Evolutionary conservation across 2,797 vertebrate species (phyloP).

Genomic region (Linurgus olivaceus): DNA sequence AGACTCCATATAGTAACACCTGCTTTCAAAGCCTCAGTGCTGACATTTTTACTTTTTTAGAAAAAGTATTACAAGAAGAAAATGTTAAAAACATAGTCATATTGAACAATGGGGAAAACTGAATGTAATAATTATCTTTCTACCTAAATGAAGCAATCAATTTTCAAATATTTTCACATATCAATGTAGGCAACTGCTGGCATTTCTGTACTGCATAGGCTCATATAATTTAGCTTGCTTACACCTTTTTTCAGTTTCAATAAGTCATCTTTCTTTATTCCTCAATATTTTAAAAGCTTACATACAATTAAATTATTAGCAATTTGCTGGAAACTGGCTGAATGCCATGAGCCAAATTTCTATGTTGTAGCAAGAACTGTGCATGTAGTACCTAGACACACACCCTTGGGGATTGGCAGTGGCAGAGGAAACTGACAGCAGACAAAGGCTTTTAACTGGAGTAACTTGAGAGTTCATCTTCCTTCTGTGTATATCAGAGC

Average conservation of each 20-base stretch:
- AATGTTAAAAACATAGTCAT: background rate
- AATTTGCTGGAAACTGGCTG: background rate
- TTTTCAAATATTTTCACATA: background rate
- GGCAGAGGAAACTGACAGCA: background rate
- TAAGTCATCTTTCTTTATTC: background rate
- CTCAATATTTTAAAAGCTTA: background rate
- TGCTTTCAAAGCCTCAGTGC: slow-evolving; percentile 1
- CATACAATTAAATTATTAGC: background rate
- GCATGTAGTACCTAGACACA: background rate
- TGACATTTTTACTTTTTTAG: background rate
- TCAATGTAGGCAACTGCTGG: background rate
- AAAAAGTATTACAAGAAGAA: background rate
- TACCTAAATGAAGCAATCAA: background rate
- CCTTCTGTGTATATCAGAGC: background rate
- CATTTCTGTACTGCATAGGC: background rate
- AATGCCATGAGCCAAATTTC: background rate
- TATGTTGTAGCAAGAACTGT: background rate
- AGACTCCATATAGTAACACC: background rate
- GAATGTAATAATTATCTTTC: background rate
- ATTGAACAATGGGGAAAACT: background rate
- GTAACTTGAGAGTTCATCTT: background rate
- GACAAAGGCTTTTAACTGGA: background rate
- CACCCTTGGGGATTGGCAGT: background rate
- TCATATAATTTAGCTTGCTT: background rate
- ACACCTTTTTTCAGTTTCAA: background rate